These are phyloP conservation scores for Cheilosia grossa DNA, from an alignment of 2,888 invertebrate genomes.

Conservation along the genomic window DNA sequence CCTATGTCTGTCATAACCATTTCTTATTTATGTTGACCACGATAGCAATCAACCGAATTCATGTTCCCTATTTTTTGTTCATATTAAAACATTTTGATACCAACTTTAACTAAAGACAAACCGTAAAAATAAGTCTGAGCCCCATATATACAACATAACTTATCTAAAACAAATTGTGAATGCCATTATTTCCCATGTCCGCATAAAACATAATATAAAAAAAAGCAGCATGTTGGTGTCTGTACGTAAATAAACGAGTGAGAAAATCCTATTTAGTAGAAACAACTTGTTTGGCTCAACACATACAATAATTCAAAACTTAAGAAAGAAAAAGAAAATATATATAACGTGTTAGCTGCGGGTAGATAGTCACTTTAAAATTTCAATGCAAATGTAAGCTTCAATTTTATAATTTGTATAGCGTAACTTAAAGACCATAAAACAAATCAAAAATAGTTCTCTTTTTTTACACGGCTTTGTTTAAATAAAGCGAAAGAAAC, in stretches of 20 bases:
- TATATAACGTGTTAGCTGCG: conserved; percentile 4
- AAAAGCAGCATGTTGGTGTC: conserved; percentile 41
- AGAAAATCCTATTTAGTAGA: conserved; percentile 4
- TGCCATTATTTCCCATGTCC: neutral
- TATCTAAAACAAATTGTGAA: neutral
- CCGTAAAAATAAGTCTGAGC: too few species aligned
- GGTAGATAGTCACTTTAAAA: conserved; percentile 30
- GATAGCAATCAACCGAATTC: too few species aligned
- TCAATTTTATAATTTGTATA: neutral
- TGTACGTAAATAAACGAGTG: conserved; percentile 17
- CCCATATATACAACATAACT: neutral
- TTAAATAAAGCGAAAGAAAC: neutral
- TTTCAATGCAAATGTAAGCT: conserved; percentile 1
- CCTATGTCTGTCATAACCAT: too few species aligned
- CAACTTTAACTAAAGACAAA: too few species aligned
- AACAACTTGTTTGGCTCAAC: conserved; percentile 17
- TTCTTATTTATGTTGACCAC: too few species aligned
- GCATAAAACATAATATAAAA: neutral
- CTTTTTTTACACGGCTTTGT: neutral
- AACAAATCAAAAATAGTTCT: conserved; percentile 34
- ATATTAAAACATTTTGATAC: too few species aligned
- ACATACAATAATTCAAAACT: neutral
- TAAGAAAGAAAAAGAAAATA: neutral
- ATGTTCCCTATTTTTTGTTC: too few species aligned
- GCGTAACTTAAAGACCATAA: conserved; percentile 34